Evolutionary conservation across 2,797 vertebrate genomes (phyloP), one percentile per base, ranked within the genome.

Genomic region (Lacerta viridis): DNA sequence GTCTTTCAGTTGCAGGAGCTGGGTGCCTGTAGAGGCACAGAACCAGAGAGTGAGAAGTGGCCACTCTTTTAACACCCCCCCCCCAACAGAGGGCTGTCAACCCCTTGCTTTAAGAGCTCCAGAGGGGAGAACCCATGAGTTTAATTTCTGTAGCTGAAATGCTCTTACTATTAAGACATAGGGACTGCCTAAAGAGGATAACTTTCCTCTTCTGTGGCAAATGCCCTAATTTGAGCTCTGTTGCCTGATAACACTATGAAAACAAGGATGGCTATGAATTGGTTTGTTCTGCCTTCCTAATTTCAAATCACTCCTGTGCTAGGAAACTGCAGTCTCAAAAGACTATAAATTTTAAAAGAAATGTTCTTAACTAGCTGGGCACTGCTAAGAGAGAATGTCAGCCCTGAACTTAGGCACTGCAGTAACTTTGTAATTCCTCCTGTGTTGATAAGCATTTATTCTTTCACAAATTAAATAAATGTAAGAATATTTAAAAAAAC

Each of bases 391-490:
- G 13, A 55, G 61, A 55, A 75, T 36, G 50, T 66, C 68, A 39
- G 20, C n/a, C 6, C 25, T 80, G 78, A 20, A 59, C 27, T 71
- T 72, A 7, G 41, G 41, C 50, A 50, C 3, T 50, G 50, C 50
- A 50, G 11, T 50, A 50, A 50, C 50, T 50, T 11, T 50, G 46
- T 50, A 50, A 50, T 50, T 50, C 50, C 11, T 50, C 18, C 2
- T 0, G 17, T 36, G 41, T 18, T 8, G n/a, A 75, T 36, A 66
- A 76, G 39, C 29, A 50, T 9, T 25, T 39, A 64, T 68, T 83
- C 2, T 82, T 88, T 78, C 46, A 83, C 36, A 69, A 17, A 79
- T 27, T 29, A 39, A 85, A 80, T 15, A 71, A 71, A 71, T 79
- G 18, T 18, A 79, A 33, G 78, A 43, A 41, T 78, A 71, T 41